These are phyloP conservation scores for Collichthys lucidus DNA, from an alignment of 2,113 vertebrate species.

Conservation along the genomic window DNA sequence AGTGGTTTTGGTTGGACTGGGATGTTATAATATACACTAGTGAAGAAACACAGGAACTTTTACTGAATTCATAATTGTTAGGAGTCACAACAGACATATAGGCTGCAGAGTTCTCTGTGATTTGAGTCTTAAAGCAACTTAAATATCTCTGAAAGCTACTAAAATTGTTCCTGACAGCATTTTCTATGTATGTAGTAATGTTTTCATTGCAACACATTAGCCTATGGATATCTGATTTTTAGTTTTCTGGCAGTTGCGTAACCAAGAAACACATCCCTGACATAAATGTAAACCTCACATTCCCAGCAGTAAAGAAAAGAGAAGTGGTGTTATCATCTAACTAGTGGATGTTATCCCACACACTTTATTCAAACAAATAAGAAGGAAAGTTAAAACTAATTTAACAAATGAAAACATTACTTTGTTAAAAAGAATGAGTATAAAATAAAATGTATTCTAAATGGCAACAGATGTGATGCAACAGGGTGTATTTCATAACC, in stretches of 20 bases:
- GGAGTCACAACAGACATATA: neutral
- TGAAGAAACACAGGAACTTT: conserved; percentile 12
- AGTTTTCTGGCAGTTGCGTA: neutral
- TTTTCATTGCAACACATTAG: neutral
- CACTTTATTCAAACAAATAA: neutral
- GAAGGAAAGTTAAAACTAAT: neutral
- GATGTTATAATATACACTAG: conserved; percentile 24
- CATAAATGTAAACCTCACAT: conserved; percentile 2
- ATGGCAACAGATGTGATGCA: conserved; percentile 16
- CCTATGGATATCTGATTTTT: neutral
- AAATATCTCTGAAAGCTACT: conserved; percentile 1
- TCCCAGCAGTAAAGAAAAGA: conserved; percentile 12
- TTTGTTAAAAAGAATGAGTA: neutral
- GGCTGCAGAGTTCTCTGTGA: neutral
- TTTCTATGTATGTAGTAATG: neutral
- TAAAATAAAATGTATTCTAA: conserved; percentile 10
- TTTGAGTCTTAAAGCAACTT: neutral
- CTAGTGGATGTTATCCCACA: neutral
- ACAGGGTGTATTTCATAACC: neutral
- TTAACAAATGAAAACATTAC: neutral
- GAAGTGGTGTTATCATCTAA: neutral
- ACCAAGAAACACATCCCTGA: neutral
- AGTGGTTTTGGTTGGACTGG: conserved; percentile 32
- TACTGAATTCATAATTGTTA: conserved; percentile 1
- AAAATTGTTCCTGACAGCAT: neutral